phyloP scores from a whole-genome alignment of 2,888 invertebrate genomes.

The Acanthosepion pharaonis region DNA sequence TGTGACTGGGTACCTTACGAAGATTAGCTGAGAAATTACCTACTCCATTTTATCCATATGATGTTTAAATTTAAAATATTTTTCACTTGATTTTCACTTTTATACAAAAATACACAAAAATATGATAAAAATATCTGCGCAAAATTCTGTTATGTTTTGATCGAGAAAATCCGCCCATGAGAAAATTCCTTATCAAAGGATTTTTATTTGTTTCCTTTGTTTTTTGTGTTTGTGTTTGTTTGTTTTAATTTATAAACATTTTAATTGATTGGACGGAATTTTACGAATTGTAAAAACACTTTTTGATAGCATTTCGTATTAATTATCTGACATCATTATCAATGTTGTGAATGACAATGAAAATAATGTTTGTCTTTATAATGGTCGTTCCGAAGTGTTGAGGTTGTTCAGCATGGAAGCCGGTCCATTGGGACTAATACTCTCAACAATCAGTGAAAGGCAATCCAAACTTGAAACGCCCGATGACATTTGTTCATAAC shows the following conservation, averaged over 20 bases:
- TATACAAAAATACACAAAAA: neutral
- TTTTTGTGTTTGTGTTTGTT: neutral
- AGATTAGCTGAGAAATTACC: neutral
- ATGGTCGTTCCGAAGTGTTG: slow-evolving; percentile 59
- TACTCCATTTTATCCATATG: neutral
- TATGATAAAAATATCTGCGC: neutral
- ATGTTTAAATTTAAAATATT: neutral
- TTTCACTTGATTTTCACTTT: neutral
- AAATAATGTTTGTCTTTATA: slow-evolving; percentile 47
- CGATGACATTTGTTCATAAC: slow-evolving; percentile 49
- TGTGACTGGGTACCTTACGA: too few species aligned
- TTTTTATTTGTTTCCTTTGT: neutral
- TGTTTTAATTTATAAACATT: neutral
- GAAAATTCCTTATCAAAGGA: neutral
- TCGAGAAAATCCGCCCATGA: neutral
- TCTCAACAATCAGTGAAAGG: slow-evolving; percentile 83
- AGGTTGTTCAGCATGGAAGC: slow-evolving; percentile 64
- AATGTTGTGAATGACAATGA: neutral
- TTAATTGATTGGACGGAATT: neutral
- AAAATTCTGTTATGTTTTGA: too few species aligned
- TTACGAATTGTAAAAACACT: neutral
- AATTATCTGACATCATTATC: neutral
- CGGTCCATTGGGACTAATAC: slow-evolving; percentile 75
- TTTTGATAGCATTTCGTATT: neutral
- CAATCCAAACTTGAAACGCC: slow-evolving; percentile 80